Base-by-base conservation (phyloP, 2,888 invertebrate genomes). In the Callinectes sapidus region DNA sequence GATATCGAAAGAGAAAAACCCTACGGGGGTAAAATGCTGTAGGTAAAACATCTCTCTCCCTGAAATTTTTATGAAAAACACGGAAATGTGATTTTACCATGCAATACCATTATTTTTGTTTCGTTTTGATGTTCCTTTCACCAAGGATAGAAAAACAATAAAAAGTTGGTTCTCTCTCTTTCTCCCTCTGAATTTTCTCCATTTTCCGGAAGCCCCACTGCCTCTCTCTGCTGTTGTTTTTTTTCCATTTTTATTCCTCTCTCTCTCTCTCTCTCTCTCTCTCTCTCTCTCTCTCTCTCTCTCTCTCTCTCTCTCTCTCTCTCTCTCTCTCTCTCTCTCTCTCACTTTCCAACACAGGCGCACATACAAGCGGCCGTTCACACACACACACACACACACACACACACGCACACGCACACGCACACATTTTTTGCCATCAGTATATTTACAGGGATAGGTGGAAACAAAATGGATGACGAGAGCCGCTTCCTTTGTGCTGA, bases 91-190 rank as follows among this genome's bases (percentile, higher is more conserved):
- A 81, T 81, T 81, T 81, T 71, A 32, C 81, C 35, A 81, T 81
- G 81, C 81, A 81, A 81, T 81, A 81, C 28, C 81, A 81, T 81
- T 81, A 81, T 81, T 81, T 81, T 81, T 81, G 35, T 35, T 14
- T 81, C 81, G 81, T 81, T 81, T 81, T 81, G 81, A 81, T 81
- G 81, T 81, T 81, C 81, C 81, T 81, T 81, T 81, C 81, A 81
- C 32, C 2, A n/a, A 35, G 81, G 23, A 81, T 81, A 16, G 23
- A 81, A 81, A 81, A 32, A 71, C 35, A 35, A 81, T 16, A 81
- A 81, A 81, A 81, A 35, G 13, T 81, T 2, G 16, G 32, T 10
- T 81, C 35, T 81, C 81, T 81, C 81, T 81, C 81, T 81, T 81
- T 81, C 81, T 81, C 81, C 35, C 81, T 81, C 14, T 81, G 81